A percentile compares a stretch with the other conserved stretches of the same genome.
Evolutionary conservation across 2,888 invertebrate species (phyloP).

Genomic region (Aleiodes leptofemur): DNA sequence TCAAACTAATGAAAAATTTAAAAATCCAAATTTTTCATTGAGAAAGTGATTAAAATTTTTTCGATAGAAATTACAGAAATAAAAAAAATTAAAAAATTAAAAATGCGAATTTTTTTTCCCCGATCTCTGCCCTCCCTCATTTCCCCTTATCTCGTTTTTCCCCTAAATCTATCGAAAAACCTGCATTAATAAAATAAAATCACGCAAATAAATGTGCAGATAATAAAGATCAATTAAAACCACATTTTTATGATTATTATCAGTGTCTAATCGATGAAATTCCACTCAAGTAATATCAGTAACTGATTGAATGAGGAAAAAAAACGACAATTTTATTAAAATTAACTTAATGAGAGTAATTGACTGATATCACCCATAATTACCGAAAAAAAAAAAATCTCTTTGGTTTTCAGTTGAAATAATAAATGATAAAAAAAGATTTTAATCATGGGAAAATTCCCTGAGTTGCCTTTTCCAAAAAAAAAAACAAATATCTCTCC

Average conservation of each 20-base stretch:
- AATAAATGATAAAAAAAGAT: constrained; percentile 16
- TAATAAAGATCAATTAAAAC: constrained; percentile 62
- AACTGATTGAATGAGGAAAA: background rate
- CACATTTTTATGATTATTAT: background rate
- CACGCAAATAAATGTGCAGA: constrained; percentile 58
- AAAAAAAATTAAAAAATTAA: too few species aligned
- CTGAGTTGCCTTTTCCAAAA: constrained; percentile 39
- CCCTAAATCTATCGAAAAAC: constrained; percentile 45
- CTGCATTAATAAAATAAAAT: constrained; percentile 55
- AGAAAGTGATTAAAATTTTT: too few species aligned
- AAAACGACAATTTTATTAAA: background rate
- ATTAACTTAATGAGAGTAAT: constrained; percentile 1
- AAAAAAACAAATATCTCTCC: constrained; percentile 10
- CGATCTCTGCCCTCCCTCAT: too few species aligned
- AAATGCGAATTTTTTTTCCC: too few species aligned
- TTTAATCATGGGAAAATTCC: constrained; percentile 30
- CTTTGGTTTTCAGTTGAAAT: constrained; percentile 39
- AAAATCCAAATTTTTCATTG: too few species aligned
- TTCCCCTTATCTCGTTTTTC: background rate
- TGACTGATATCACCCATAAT: constrained; percentile 15
- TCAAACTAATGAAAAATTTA: too few species aligned
- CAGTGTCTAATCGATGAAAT: background rate
- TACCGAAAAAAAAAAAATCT: constrained; percentile 25
- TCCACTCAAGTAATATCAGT: constrained; percentile 20
- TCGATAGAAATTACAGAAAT: too few species aligned